Evolutionary conservation across 2,797 vertebrate species (phyloP).

Genomic region (Premnoplex brunnescens): DNA sequence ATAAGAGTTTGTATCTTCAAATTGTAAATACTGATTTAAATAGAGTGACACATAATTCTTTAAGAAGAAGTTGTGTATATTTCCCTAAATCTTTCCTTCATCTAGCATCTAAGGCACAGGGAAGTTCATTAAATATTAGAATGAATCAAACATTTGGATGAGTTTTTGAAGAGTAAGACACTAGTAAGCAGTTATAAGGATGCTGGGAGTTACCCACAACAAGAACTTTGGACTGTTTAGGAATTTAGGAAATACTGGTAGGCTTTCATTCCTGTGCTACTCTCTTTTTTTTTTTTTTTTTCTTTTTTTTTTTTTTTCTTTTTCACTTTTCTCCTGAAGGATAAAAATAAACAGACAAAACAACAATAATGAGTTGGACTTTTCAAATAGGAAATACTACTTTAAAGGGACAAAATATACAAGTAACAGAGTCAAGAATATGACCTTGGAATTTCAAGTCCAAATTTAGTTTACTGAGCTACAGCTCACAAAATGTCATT

Average conservation of each 20-base stretch:
- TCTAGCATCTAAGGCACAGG: background rate
- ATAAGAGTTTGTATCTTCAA: background rate
- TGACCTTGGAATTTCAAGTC: background rate
- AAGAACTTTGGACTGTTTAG: background rate
- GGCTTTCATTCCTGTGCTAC: accelerated
- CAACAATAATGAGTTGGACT: accelerated
- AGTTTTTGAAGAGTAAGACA: background rate
- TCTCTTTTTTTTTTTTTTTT: too few species aligned
- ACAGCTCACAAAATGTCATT: background rate
- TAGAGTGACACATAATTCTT: background rate
- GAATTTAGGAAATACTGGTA: background rate
- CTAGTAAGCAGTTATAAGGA: background rate
- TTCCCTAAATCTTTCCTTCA: background rate
- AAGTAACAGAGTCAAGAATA: background rate
- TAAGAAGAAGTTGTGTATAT: background rate
- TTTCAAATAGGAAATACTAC: background rate
- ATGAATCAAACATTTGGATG: background rate
- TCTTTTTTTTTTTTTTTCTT: too few species aligned
- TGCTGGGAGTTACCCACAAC: background rate
- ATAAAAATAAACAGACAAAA: background rate
- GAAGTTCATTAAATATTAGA: background rate
- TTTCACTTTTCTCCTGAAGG: background rate
- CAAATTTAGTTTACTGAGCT: background rate
- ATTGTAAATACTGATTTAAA: background rate
- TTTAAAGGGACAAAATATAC: background rate